Conservation (phyloP, 2,888 invertebrate genomes). For the Heteropelma amictum region DNA sequence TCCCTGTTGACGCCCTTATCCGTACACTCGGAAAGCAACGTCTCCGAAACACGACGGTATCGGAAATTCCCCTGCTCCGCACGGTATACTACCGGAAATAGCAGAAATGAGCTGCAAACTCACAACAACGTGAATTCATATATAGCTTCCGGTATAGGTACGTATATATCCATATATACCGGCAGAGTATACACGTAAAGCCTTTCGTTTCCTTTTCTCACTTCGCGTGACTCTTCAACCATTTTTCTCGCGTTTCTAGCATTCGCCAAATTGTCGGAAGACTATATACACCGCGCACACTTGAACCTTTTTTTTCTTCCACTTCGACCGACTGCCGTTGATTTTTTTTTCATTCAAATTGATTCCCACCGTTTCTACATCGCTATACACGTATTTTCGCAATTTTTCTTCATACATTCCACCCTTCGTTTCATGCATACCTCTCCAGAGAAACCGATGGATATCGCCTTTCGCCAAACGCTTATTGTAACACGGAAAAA, state of each 20-base stretch:
- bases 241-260: slow-evolving; percentile 30
- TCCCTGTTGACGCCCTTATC: background rate
- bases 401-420: too few species aligned
- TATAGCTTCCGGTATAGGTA: background rate
- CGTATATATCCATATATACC: background rate
- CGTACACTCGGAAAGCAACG: background rate
- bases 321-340: background rate
- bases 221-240: slow-evolving; percentile 42
- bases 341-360: background rate
- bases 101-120: slow-evolving; percentile 30
- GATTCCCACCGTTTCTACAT: background rate
- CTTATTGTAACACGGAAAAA: too few species aligned
- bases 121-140: slow-evolving; percentile 6
- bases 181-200: background rate
- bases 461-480: too few species aligned
- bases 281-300: background rate
- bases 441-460: too few species aligned
- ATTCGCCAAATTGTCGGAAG: slow-evolving; percentile 38
- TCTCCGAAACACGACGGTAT: slow-evolving; percentile 33
- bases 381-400: too few species aligned
- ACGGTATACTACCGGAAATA: slow-evolving; percentile 15
- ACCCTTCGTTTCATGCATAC: too few species aligned
- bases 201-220: slow-evolving; percentile 1
- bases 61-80: slow-evolving; percentile 53
- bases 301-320: background rate